Percentiles rank a stretch among this genome's conserved stretches.
These are phyloP conservation scores for human (Homo sapiens) DNA, from an alignment of 2,113 vertebrate species.

Conservation along the genomic window DNA sequence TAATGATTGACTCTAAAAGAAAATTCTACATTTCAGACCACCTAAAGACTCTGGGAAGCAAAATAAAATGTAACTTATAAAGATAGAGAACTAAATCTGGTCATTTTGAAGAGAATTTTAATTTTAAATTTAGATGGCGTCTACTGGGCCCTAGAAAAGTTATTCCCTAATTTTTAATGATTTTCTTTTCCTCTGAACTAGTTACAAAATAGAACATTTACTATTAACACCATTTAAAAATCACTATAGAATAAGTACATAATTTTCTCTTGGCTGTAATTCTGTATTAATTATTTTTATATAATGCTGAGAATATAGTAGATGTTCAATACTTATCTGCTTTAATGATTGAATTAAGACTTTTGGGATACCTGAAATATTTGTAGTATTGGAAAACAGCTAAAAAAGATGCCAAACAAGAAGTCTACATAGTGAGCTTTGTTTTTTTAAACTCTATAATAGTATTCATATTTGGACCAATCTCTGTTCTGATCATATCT, in stretches of 20 bases:
- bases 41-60: not conserved
- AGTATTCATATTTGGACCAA: not conserved
- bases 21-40: not conserved
- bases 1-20: not conserved
- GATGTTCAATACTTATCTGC: not conserved
- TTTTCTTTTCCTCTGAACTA: not conserved
- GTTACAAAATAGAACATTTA: not conserved
- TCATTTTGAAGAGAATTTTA: not conserved
- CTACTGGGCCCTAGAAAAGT: accelerated
- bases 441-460: not conserved
- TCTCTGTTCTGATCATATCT: not conserved
- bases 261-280: not conserved
- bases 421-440: not conserved
- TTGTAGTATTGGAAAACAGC: not conserved
- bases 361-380: not conserved
- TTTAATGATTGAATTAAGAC: not conserved
- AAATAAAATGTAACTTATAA: not conserved
- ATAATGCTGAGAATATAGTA: not conserved
- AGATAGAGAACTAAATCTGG: not conserved
- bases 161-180: not conserved
- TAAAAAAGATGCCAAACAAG: not conserved
- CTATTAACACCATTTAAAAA: not conserved
- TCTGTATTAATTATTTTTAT: not conserved
- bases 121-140: not conserved
- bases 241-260: not conserved